Conservation (phyloP, 1,140 invertebrate species). For the Stegodyphus mimosarum region DNA sequence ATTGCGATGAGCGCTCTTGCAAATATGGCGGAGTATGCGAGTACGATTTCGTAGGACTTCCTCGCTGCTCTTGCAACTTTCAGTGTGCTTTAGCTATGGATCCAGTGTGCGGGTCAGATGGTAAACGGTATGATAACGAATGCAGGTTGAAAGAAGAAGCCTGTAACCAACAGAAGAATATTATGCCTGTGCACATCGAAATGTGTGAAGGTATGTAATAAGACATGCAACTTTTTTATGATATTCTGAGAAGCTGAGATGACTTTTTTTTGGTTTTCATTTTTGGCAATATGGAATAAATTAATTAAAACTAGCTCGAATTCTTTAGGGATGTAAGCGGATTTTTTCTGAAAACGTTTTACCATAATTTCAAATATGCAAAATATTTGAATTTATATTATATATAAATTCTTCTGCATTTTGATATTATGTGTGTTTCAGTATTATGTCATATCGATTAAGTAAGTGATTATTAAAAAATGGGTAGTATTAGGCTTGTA, state of each 20-base stretch:
- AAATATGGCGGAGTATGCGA: slow-evolving; percentile 62
- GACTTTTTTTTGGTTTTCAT: background rate
- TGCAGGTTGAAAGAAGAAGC: slow-evolving; percentile 90
- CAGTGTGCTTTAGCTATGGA: slow-evolving; percentile 49
- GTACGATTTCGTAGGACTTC: slow-evolving; percentile 50
- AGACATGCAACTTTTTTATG: background rate
- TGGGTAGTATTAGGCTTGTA: too few species aligned
- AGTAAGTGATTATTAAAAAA: too few species aligned
- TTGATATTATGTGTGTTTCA: too few species aligned
- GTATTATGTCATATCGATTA: too few species aligned
- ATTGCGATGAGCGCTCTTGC: slow-evolving; percentile 61
- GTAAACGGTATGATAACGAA: slow-evolving; percentile 81
- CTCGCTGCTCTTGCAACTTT: slow-evolving; percentile 61
- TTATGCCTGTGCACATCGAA: slow-evolving; percentile 76
- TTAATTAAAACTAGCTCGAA: too few species aligned
- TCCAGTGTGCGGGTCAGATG: slow-evolving; percentile 73
- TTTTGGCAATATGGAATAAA: background rate
- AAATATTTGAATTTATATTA: too few species aligned
- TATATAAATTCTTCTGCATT: too few species aligned
- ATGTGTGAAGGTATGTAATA: slow-evolving; percentile 84
- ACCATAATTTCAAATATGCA: too few species aligned
- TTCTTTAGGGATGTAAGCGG: too few species aligned
- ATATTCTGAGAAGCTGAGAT: background rate
- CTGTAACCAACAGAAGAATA: slow-evolving; percentile 83
- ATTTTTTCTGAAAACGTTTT: too few species aligned